Conservation (phyloP, 1,140 invertebrate genomes). For the Rhagoletis zephyria region DNA sequence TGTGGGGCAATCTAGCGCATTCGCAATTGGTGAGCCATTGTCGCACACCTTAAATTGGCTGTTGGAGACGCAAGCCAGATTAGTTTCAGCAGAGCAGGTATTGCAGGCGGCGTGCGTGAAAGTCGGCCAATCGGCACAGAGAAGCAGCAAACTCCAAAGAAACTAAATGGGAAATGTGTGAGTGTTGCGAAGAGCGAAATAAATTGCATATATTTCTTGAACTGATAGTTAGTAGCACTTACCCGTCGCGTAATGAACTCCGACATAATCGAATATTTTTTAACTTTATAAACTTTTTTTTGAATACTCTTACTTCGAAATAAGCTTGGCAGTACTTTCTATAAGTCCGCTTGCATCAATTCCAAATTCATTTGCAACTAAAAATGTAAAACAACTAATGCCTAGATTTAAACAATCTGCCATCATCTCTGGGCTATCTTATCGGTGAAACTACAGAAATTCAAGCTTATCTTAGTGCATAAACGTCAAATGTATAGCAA, state of each 20-base stretch:
- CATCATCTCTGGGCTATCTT: not conserved
- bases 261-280: not conserved
- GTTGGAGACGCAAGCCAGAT: conserved; percentile 65
- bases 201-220: not conserved
- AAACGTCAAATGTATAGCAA: not conserved
- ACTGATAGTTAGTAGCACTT: not conserved
- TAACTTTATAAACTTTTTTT: not conserved
- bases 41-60: conserved; percentile 64
- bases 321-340: too few species aligned
- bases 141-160: not conserved
- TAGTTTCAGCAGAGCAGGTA: conserved; percentile 62
- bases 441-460: not conserved
- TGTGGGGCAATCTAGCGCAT: conserved; percentile 59
- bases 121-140: not conserved
- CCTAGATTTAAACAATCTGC: not conserved
- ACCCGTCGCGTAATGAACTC: not conserved
- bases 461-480: not conserved
- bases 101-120: conserved; percentile 59
- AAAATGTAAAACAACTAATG: not conserved
- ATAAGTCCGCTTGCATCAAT: not conserved
- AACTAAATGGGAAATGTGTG: not conserved
- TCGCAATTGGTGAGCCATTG: conserved; percentile 58
- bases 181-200: not conserved
- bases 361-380: not conserved
- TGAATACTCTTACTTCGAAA: too few species aligned